phyloP scores from a whole-genome alignment of 2,888 invertebrate species.

The Enoplolaimus lenunculus region DNA sequence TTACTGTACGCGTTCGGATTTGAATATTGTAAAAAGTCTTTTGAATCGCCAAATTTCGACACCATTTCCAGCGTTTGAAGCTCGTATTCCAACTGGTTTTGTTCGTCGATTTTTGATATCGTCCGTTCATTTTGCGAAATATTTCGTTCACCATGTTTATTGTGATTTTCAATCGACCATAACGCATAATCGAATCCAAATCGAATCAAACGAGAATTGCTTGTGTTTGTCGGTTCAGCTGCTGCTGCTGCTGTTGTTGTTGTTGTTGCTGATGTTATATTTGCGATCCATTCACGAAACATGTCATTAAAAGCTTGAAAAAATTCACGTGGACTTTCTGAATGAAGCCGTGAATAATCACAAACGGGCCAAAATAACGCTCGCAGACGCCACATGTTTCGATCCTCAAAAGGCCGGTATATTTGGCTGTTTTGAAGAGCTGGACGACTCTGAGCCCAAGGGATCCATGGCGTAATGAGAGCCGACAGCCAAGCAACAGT shows the following conservation, averaged over 20 bases:
- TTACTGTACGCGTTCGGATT: no score
- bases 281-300: not conserved
- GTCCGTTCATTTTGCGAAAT: no score
- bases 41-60: no score
- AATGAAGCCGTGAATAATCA: not conserved
- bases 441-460: not conserved
- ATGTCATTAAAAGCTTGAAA: not conserved
- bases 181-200: no score
- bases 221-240: no score
- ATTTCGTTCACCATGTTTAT: no score
- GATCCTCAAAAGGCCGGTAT: not conserved
- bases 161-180: no score
- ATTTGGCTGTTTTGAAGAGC: not conserved
- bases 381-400: not conserved
- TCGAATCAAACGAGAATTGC: no score
- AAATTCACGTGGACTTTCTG: not conserved
- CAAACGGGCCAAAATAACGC: not conserved
- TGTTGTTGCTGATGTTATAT: not conserved
- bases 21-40: no score
- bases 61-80: no score
- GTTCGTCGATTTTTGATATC: no score
- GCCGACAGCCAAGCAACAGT: not conserved
- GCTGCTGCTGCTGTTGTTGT: not conserved
- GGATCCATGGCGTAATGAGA: not conserved
- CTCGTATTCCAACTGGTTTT: no score